These are phyloP conservation scores for Pinna nobilis DNA, from an alignment of 1,140 invertebrate genomes.

Conservation along the genomic window DNA sequence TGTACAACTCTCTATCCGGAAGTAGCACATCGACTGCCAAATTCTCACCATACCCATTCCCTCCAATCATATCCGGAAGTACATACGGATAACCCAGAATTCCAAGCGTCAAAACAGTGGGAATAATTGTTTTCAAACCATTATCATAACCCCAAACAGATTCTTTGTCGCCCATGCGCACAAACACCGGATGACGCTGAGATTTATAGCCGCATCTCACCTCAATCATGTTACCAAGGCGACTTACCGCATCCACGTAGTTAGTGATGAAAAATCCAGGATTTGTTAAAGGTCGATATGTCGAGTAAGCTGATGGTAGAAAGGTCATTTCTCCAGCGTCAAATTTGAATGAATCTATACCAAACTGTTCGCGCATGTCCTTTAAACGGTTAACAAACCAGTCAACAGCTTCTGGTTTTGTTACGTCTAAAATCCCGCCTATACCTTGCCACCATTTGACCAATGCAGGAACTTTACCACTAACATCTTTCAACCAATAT, in stretches of 20 bases:
- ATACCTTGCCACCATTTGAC: constrained; percentile 57
- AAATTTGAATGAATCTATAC: constrained; percentile 87
- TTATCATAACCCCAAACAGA: constrained; percentile 87
- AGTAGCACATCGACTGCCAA: constrained; percentile 22
- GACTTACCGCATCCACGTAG: constrained; percentile 44
- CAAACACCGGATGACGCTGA: constrained; percentile 86
- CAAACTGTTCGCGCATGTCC: constrained; percentile 76
- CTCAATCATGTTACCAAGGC: constrained; percentile 43
- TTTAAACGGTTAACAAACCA: constrained; percentile 83
- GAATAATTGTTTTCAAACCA: constrained; percentile 82
- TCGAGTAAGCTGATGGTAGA: constrained; percentile 40
- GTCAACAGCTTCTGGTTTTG: constrained; percentile 77
- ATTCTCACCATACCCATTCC: constrained; percentile 81
- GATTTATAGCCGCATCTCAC: constrained; percentile 85
- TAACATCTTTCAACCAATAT: constrained; percentile 48
- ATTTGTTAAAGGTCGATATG: constrained; percentile 55
- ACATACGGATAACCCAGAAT: constrained; percentile 90
- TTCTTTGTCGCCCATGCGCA: constrained; percentile 92
- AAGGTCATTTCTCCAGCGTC: constrained; percentile 83
- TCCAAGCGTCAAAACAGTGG: constrained; percentile 88
- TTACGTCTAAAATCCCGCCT: constrained; percentile 77
- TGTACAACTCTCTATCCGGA: constrained; percentile 86
- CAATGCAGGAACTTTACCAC: constrained; percentile 45
- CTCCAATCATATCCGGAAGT: constrained; percentile 94
- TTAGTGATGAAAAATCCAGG: constrained; percentile 45